Evolutionary conservation across 2,888 invertebrate genomes (phyloP), one percentile per base, ranked within the genome.

Genomic region (Bombyx huttoni): DNA sequence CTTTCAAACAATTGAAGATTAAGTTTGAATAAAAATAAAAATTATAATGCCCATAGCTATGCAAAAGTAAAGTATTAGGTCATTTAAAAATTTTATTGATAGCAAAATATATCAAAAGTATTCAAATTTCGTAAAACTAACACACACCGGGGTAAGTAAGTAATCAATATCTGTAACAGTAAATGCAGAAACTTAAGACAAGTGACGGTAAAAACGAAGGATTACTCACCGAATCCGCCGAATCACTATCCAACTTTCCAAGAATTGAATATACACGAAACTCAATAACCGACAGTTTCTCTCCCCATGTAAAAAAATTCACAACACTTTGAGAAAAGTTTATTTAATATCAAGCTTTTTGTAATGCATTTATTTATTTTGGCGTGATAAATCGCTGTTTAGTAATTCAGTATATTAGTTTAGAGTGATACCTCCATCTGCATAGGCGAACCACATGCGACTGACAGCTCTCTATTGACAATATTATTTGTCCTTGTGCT

Each of bases 241-340:
- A 67, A 75, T 75, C 75, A 75, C 78, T 75, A 81, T 79, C 82
- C 82, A 76, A 81, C 75, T 78, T 85, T 83, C 83, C 75, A 69
- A 78, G 81, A 81, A 81, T 73, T 76, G 66, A 63, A 68, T 73
- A 68, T 70, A 70, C 66, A 69, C 58, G 53, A 33, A 59, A 58
- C 59, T 55, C 53, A 61, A 56, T 62, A 40, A 1, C 8, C 1
- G 12, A 40, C 7, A 56, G 61, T 60, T 59, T 59, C 60, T 55
- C 58, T 56, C 75, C 80, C 76, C 74, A 73, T 73, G 74, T 69
- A 54, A 64, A 64, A 61, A 58, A 59, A 59, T 56, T 58, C 77
- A 83, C 77, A 58, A 53, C 78, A 81, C 78, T 68, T 54, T 49
- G 59, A 48, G 49, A 56, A 60, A 51, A 52, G 56, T 62, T 56